These are phyloP conservation scores for Cisticola juncidis DNA, from an alignment of 2,113 vertebrate species.

Conservation along the genomic window DNA sequence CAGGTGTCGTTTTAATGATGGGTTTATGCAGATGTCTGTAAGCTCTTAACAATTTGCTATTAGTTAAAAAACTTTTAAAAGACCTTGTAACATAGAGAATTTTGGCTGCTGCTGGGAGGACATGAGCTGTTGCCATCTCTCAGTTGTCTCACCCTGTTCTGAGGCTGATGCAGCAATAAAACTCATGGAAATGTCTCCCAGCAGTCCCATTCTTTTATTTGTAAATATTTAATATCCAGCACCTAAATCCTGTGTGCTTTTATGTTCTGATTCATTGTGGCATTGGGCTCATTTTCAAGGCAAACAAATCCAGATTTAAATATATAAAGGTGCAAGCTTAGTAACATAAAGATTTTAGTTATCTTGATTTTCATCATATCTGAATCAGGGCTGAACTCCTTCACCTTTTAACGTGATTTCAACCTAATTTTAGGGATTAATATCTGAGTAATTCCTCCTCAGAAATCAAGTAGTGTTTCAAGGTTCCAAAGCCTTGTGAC, in stretches of 20 bases:
- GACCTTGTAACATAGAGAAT: too few species aligned
- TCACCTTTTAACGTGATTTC: neutral
- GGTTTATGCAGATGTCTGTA: too few species aligned
- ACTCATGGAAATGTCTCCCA: too few species aligned
- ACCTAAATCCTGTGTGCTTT: neutral
- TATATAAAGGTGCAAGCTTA: neutral
- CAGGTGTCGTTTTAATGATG: too few species aligned
- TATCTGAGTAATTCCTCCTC: neutral
- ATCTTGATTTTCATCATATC: neutral
- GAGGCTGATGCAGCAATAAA: too few species aligned
- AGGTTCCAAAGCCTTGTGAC: neutral
- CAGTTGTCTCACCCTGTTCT: too few species aligned
- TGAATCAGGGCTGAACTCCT: neutral
- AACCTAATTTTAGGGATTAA: neutral
- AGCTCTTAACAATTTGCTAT: too few species aligned
- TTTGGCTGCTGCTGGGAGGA: too few species aligned
- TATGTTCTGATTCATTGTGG: rapidly evolving
- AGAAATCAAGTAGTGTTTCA: neutral
- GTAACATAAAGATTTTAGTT: neutral
- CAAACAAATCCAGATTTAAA: neutral
- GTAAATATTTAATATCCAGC: too few species aligned
- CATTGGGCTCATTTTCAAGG: neutral
- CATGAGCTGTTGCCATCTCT: too few species aligned
- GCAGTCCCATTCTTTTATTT: too few species aligned
- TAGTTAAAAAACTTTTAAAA: too few species aligned